Evolutionary conservation across 2,113 vertebrate species (phyloP), one percentile per base, ranked within the genome.

Genomic region (Monopterus albus): DNA sequence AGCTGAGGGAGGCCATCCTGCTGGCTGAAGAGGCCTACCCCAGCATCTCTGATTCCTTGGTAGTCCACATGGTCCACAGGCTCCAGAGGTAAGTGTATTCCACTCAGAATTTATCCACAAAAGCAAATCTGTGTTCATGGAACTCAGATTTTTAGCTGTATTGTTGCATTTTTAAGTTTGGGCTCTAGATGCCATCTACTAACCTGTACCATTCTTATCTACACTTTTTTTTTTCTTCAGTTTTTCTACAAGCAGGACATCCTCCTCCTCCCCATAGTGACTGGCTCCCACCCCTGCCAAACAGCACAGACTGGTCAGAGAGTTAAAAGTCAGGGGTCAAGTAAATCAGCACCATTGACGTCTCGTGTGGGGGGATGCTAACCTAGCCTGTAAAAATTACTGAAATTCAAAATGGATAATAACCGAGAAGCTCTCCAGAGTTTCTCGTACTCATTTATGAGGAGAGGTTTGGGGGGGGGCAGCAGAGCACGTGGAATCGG

Each of bases 31-130:
- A 98, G 89, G 90, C 95, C 6, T 98, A 93, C 83, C 97, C 96
- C 0, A 96, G 98, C 26, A 98, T 98, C 87, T 94, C 95, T 0
- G 98, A 99, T 64, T 95, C 95, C 49, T 95, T 99, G 94, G 96
- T 99, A 78, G 92, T 94, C 7, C 94, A 96, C 71, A 96, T 99
- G 3, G 94, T 99, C 70, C 94, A 95, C 85, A 92, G 97, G 86
- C 94, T 99, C 59, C 95, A 98, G 91, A 96, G 97, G 98, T 99
- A 89, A 86, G 49, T 0, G 2, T n/a, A n/a, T 26, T 29, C 17
- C 13, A 10, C 10, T 11, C 51, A 3, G 4, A 17, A 23, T 31
- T 12, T 2, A 3, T 10, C 8, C 12, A 5, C n/a, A 21, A 13
- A n/a, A 28, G 13, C 25, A 17, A 58, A 11, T 20, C n/a, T 5